A percentile compares a stretch with the other conserved stretches of the same genome.
Evolutionary conservation across 2,797 vertebrate genomes (phyloP).

Genomic region (Poecilia picta): DNA sequence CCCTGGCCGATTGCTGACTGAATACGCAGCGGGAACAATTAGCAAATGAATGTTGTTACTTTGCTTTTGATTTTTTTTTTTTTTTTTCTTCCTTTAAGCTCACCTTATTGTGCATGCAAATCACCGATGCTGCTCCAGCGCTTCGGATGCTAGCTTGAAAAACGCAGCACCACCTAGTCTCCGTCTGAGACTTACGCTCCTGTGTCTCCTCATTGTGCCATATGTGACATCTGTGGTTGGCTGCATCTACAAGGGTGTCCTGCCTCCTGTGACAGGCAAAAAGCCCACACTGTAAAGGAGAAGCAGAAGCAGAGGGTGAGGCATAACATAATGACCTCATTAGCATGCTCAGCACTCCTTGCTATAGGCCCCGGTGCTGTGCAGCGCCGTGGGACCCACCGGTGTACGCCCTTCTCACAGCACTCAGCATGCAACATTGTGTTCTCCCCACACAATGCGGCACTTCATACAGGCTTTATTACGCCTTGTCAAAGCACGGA

Average conservation of each 20-base stretch:
- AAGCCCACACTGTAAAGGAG: slow-evolving; percentile 80
- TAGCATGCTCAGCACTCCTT: slow-evolving; percentile 83
- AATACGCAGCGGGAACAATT: slow-evolving; percentile 70
- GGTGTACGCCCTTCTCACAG: slow-evolving; percentile 84
- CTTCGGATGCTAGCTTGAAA: slow-evolving; percentile 67
- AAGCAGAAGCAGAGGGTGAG: slow-evolving; percentile 66
- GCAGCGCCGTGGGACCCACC: slow-evolving; percentile 84
- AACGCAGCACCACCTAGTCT: slow-evolving; percentile 59
- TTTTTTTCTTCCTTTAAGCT: slow-evolving; percentile 51
- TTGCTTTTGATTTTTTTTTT: slow-evolving; percentile 47
- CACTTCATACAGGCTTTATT: slow-evolving; percentile 82
- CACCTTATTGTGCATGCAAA: slow-evolving; percentile 72
- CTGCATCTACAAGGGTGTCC: slow-evolving; percentile 72
- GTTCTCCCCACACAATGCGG: slow-evolving; percentile 81
- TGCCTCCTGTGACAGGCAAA: slow-evolving; percentile 73
- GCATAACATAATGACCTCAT: slow-evolving; percentile 87
- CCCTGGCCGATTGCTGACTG: slow-evolving; percentile 45
- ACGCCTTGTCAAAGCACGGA: slow-evolving; percentile 78
- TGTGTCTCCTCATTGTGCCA: slow-evolving; percentile 78
- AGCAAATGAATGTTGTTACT: slow-evolving; percentile 64
- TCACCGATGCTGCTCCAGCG: slow-evolving; percentile 39
- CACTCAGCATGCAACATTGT: slow-evolving; percentile 82
- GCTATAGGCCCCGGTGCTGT: slow-evolving; percentile 80
- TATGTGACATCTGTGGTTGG: slow-evolving; percentile 83
- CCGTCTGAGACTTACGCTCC: slow-evolving; percentile 56